A percentile compares a stretch with the other conserved stretches of the same genome.
Evolutionary conservation across 92 coral and sea anemone species (phyloP).

Genomic region (Paragorgia papillata): DNA sequence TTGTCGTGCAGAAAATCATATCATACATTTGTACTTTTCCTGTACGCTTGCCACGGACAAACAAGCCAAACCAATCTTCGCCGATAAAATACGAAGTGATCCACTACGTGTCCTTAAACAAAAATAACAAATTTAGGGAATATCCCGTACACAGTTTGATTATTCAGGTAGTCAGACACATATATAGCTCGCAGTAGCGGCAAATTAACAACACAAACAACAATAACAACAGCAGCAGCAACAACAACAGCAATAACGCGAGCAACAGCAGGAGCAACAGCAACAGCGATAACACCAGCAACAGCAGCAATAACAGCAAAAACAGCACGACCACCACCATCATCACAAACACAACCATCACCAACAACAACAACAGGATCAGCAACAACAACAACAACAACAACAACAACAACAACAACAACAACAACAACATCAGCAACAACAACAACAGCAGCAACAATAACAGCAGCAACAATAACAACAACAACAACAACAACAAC

Average conservation of each 20-base stretch:
- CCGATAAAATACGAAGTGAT: constrained; percentile 68
- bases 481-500: too few species aligned
- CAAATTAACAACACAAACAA: neutral
- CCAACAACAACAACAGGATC: neutral
- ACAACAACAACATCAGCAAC: too few species aligned
- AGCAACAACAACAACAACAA: neutral
- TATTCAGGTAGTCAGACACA: neutral
- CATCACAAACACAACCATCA: neutral
- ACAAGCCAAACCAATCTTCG: constrained; percentile 79
- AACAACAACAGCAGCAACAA: too few species aligned
- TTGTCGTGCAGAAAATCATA: neutral
- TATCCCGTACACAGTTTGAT: neutral
- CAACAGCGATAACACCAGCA: too few species aligned
- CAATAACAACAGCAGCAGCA: too few species aligned
- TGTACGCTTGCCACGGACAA: constrained; percentile 89
- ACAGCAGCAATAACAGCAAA: neutral
- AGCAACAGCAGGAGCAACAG: too few species aligned
- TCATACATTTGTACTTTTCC: constrained; percentile 94
- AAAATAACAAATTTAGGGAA: neutral
- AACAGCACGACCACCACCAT: neutral
- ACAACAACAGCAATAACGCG: too few species aligned
- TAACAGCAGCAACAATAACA: too few species aligned
- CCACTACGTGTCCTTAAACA: constrained; percentile 76
- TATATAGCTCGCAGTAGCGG: too few species aligned
- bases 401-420: neutral